Conservation (phyloP, 2,797 vertebrate species). For the Amblyraja radiata region DNA sequence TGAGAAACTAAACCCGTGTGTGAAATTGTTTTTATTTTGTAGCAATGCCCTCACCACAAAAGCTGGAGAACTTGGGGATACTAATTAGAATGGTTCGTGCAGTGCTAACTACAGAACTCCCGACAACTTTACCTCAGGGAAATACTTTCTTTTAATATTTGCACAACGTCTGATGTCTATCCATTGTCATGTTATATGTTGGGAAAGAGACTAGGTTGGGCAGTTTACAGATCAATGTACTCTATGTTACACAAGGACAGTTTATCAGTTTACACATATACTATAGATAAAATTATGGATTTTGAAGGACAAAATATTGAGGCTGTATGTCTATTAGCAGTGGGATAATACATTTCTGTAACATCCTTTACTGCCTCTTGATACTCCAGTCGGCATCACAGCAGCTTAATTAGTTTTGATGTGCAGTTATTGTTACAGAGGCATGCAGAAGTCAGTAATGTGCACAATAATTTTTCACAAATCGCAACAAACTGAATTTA, state of each 20-base stretch:
- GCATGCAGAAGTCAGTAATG: background rate
- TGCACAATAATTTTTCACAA: background rate
- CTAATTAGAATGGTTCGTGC: background rate
- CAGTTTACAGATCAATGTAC: background rate
- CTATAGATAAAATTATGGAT: background rate
- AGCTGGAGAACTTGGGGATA: background rate
- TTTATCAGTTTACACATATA: background rate
- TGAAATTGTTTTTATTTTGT: slow-evolving; percentile 8
- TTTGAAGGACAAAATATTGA: background rate
- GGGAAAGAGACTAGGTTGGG: background rate
- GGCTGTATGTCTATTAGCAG: background rate
- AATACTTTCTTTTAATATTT: background rate
- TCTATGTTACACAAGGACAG: background rate
- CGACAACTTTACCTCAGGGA: background rate
- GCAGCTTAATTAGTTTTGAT: background rate
- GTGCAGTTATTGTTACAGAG: background rate
- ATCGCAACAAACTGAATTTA: background rate
- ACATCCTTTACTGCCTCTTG: background rate
- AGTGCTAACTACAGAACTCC: background rate
- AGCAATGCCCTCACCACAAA: background rate
- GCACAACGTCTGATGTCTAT: background rate
- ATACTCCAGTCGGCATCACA: background rate
- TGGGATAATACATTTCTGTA: background rate
- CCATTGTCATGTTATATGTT: background rate
- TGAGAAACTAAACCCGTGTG: background rate